phyloP scores from a whole-genome alignment of 2,113 vertebrate species.

The Misgurnus mizolepis region DNA sequence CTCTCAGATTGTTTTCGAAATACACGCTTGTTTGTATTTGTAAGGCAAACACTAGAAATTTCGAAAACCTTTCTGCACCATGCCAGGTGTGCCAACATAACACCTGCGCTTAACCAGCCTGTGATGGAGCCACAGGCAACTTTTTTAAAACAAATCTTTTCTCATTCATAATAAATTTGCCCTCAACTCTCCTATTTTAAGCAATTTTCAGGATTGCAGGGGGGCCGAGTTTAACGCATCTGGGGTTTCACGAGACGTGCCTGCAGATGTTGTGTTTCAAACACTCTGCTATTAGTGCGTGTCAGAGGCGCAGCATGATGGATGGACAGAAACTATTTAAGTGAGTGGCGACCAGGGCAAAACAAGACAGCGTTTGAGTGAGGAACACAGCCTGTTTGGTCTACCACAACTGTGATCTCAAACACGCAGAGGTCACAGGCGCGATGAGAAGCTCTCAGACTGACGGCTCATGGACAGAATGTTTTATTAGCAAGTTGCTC shows the following conservation, averaged over 20 bases:
- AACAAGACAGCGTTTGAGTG: conserved; percentile 45
- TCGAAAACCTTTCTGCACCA: neutral
- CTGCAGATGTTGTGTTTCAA: conserved; percentile 55
- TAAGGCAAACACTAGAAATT: neutral
- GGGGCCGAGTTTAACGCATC: neutral
- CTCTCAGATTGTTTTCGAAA: neutral
- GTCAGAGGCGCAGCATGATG: conserved; percentile 39
- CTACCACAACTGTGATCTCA: conserved; percentile 41
- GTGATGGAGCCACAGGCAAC: neutral
- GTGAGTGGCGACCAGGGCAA: conserved; percentile 41
- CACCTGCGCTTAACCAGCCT: neutral
- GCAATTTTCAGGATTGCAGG: neutral
- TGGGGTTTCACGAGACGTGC: conserved; percentile 4
- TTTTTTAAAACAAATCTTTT: conserved; percentile 13
- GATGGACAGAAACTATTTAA: conserved; percentile 55
- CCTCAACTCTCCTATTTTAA: neutral
- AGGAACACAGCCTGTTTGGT: conserved; percentile 49
- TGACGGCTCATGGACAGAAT: neutral
- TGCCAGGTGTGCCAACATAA: neutral
- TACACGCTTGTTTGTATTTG: neutral
- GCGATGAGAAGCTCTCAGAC: conserved; percentile 33
- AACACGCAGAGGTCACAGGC: conserved; percentile 27
- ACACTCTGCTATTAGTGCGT: conserved; percentile 44
- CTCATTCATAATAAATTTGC: conserved; percentile 18
- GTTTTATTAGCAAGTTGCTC: conserved; percentile 29